Evolutionary conservation across 1,140 invertebrate genomes (phyloP).

Genomic region (Macrosteles quadrilineatus): DNA sequence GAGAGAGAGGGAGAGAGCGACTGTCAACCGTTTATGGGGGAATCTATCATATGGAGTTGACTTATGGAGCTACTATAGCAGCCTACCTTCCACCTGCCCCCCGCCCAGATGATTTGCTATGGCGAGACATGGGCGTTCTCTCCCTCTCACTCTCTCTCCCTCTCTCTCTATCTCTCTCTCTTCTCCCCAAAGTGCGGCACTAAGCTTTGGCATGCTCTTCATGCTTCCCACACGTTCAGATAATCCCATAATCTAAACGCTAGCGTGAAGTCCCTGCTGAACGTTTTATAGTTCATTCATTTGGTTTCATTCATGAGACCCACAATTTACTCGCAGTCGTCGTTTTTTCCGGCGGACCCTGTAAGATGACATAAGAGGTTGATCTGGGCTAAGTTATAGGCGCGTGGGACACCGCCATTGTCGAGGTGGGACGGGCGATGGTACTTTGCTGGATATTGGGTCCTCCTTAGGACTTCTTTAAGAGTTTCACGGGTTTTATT

Average conservation of each 20-base stretch:
- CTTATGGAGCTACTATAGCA: constrained; percentile 26
- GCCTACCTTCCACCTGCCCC: constrained; percentile 23
- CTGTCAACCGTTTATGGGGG: constrained; percentile 15
- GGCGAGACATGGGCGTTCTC: neutral
- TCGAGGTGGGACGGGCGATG: too few relatives aligned
- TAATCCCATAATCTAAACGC: constrained; percentile 23
- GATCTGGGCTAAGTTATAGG: constrained; percentile 1
- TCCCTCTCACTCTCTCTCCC: neutral
- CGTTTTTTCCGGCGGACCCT: neutral
- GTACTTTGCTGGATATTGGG: too few relatives aligned
- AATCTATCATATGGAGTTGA: constrained; percentile 23
- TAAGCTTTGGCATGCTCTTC: constrained; percentile 1
- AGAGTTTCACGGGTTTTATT: too few relatives aligned
- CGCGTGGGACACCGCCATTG: neutral
- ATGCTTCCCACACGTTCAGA: constrained; percentile 21
- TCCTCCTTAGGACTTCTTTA: too few relatives aligned
- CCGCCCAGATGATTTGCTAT: constrained; percentile 4
- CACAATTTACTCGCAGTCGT: neutral
- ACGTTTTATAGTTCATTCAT: constrained; percentile 31
- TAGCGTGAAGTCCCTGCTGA: constrained; percentile 22
- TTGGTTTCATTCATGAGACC: constrained; percentile 27
- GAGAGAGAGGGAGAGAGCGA: constrained; percentile 1
- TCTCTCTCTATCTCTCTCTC: neutral
- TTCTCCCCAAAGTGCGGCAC: neutral
- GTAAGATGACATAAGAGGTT: constrained; percentile 26